These are phyloP conservation scores for Strigamia transsilvanica DNA, from an alignment of 2,888 invertebrate species.

Conservation along the genomic window DNA sequence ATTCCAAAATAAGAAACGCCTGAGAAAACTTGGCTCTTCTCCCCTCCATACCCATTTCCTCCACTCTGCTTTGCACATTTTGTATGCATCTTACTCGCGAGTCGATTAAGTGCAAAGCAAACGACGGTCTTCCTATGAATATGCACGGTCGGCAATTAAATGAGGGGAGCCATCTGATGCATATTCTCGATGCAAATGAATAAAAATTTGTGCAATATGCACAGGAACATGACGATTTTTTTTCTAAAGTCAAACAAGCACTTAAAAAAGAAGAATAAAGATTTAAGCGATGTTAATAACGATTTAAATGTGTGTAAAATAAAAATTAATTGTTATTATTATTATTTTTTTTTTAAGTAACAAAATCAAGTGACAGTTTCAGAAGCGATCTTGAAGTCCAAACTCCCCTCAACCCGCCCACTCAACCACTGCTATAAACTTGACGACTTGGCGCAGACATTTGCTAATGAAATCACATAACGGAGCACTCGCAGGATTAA, in stretches of 20 bases:
- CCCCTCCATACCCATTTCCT: background rate
- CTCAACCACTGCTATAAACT: constrained; percentile 46
- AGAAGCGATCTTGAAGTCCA: constrained; percentile 2
- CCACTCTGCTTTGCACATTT: constrained; percentile 24
- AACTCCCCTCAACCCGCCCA: constrained; percentile 17
- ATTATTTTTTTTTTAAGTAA: background rate
- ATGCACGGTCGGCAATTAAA: constrained; percentile 42
- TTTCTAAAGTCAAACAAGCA: background rate
- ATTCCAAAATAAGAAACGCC: constrained; percentile 30
- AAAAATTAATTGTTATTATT: background rate
- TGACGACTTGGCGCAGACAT: constrained; percentile 52
- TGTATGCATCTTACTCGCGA: constrained; percentile 36
- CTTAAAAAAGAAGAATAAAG: background rate
- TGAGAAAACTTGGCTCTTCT: constrained; percentile 25
- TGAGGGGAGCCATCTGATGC: constrained; percentile 31
- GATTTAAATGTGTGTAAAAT: background rate
- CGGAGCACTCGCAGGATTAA: constrained; percentile 53
- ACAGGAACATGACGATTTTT: background rate
- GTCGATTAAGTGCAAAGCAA: constrained; percentile 42
- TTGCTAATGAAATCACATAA: constrained; percentile 55
- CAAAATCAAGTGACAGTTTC: constrained; percentile 1
- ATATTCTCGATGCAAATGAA: constrained; percentile 21
- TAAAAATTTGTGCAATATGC: background rate
- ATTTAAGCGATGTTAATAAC: background rate
- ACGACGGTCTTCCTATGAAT: constrained; percentile 42